Percentiles rank a stretch among this genome's conserved stretches.
phyloP scores from a whole-genome alignment of 30 jellyfish, hydroid and myxozoan genomes.

The Cassiopea andromeda region DNA sequence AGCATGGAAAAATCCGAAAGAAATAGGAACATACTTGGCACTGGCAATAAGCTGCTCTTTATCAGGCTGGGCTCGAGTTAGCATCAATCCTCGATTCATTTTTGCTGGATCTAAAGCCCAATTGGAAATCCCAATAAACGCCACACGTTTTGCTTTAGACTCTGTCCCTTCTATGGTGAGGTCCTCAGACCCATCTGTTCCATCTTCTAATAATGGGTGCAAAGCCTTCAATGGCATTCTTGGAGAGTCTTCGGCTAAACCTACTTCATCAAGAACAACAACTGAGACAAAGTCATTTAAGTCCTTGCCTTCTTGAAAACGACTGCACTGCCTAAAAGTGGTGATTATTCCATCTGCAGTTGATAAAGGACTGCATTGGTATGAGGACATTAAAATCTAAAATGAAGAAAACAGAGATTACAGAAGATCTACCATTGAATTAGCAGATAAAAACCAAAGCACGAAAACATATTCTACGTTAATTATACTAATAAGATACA shows the following conservation, averaged over 20 bases:
- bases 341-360: constrained; percentile 78
- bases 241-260: constrained; percentile 87
- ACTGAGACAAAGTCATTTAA: constrained; percentile 76
- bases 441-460: not conserved
- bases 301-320: constrained; percentile 83
- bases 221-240: constrained; percentile 90
- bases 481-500: no score
- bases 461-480: not conserved
- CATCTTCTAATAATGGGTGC: constrained; percentile 91
- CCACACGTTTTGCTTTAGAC: constrained; percentile 68
- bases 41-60: constrained; percentile 58
- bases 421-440: not conserved
- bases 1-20: no score
- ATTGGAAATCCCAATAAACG: constrained; percentile 84
- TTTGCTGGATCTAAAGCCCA: constrained; percentile 90
- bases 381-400: constrained; percentile 84
- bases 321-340: constrained; percentile 78
- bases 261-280: constrained; percentile 89
- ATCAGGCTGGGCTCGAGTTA: constrained; percentile 76
- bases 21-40: constrained; percentile 57
- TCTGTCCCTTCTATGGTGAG: constrained; percentile 67
- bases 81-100: constrained; percentile 83
- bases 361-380: constrained; percentile 88
- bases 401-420: not conserved
- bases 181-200: constrained; percentile 90